Evolutionary conservation across 2,888 invertebrate species (phyloP), one percentile per base, ranked within the genome.

Genomic region (Scaptodrosophila latifasciaeformis): DNA sequence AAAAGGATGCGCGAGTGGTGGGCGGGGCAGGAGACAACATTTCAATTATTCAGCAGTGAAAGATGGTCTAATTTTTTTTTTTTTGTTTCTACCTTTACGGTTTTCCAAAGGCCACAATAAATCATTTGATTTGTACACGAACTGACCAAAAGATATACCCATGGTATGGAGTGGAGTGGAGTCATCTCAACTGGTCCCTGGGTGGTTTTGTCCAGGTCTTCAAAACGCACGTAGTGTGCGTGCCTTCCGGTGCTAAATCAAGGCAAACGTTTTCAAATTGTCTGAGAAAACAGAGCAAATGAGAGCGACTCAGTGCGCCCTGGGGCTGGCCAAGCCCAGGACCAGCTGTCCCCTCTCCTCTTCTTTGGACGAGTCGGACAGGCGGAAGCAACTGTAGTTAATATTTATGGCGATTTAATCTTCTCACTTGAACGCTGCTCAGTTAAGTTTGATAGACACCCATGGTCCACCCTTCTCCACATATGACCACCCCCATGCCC

Each of bases 381-480:
- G 48, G 49, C 59, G 65, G 64, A 61, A 69, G 59, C 75, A 70
- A 76, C 68, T 70, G 81, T 78, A 78, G 75, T 80, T 80, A 80
- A 80, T 80, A 80, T 80, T 80, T 80, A 80, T 80, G 70, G 81
- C 79, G 70, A 77, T 79, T 75, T 79, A 80, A 80, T 81, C 81
- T 81, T 75, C 77, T 75, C 81, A 77, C 78, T 77, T 74, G 78
- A 74, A 65, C 70, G 69, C 70, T 66, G 67, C 65, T 75, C 72
- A 76, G 72, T 70, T 75, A 77, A 71, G 71, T 74, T 74, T 70
- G 78, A 75, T 75, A 66, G 68, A 70, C 67, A 61, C 63, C 35
- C 54, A 21, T 43, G 39, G 47, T 43, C 34, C 45, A 15, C 37
- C 42, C 54, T 24, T 30, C 42, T 10, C 9, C 30, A 34, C 15